Percentiles rank a stretch among this genome's conserved stretches.
These are phyloP conservation scores for zebrafish (Danio rerio) DNA, from an alignment of 2,113 vertebrate species.

Conservation along the genomic window GRCz12tu NC_133178.1:60836501-60837000, in stretches of 20 bases:
- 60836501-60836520: no score
- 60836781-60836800: neutral
- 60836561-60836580: constrained; percentile 72
- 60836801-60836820: no score
- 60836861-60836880: constrained; percentile 79
- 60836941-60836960: constrained; percentile 69
- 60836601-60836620: constrained; percentile 95
- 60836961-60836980: constrained; percentile 13
- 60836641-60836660: constrained; percentile 96
- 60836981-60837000: no score
- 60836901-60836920: constrained; percentile 96
- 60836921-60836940: constrained; percentile 99
- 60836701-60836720: constrained; percentile 98
- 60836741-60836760: constrained; percentile 71
- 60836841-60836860: neutral
- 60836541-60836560: no score
- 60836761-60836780: neutral
- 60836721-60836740: constrained; percentile 96
- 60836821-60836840: neutral
- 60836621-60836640: constrained; percentile 96
- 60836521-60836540: no score
- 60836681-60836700: constrained; percentile 95
- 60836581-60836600: constrained; percentile 99
- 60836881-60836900: constrained; percentile 99
- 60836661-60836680: constrained; percentile 96